These are phyloP conservation scores for Romanogobio albipinnatus DNA, from an alignment of 2,113 vertebrate genomes.

Conservation along the genomic window DNA sequence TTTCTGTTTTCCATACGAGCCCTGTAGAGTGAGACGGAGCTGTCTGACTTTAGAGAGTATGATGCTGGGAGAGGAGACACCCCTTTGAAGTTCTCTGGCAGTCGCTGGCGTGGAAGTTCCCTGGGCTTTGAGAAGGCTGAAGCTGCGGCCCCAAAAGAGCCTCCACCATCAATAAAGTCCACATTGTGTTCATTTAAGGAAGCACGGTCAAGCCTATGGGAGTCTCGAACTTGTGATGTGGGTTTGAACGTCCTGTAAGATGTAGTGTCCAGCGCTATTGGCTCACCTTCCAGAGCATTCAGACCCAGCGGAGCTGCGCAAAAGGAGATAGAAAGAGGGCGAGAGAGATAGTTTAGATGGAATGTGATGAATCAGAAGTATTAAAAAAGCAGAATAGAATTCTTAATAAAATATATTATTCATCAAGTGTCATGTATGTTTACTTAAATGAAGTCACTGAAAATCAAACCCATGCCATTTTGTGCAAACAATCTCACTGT, in stretches of 20 bases:
- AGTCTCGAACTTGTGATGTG: constrained; percentile 21
- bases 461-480: not conserved
- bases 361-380: not conserved
- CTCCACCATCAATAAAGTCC: constrained; percentile 22
- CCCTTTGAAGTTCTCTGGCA: constrained; percentile 77
- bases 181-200: constrained; percentile 44
- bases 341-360: not conserved
- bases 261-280: constrained; percentile 68
- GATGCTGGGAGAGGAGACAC: constrained; percentile 66
- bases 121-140: constrained; percentile 62
- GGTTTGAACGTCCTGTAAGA: constrained; percentile 72
- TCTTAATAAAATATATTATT: not conserved
- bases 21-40: constrained; percentile 71
- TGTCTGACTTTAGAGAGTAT: constrained; percentile 69
- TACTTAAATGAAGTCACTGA: not conserved
- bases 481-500: constrained; percentile 10
- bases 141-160: constrained; percentile 27
- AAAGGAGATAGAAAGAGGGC: not conserved
- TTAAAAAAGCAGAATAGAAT: not conserved
- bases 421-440: not conserved
- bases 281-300: constrained; percentile 77
- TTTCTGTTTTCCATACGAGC: constrained; percentile 79
- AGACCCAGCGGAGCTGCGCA: constrained; percentile 73
- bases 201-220: constrained; percentile 27
- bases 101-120: constrained; percentile 74